Percentiles rank a stretch among this genome's conserved stretches.
Conservation (phyloP, 1,140 invertebrate genomes). For the Drosophila navojoa region DNA sequence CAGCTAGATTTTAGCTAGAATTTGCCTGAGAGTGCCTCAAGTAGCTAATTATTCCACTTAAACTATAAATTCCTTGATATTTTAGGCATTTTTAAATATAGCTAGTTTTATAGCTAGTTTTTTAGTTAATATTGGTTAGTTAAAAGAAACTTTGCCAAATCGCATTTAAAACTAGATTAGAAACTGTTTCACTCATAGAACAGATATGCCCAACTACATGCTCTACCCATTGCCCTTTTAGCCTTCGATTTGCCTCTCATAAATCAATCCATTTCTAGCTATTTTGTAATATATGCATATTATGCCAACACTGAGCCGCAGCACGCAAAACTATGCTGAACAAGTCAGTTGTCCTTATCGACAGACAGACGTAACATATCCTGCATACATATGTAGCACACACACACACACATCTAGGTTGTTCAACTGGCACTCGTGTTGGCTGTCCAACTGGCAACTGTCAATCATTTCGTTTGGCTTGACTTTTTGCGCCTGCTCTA, state of each 20-base stretch:
- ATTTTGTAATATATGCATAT: not conserved
- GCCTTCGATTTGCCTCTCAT: not conserved
- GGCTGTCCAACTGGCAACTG: constrained; percentile 77
- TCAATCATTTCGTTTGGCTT: constrained; percentile 80
- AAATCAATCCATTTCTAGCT: not conserved
- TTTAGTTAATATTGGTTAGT: no score
- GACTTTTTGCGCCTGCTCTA: constrained; percentile 80
- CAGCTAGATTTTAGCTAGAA: not conserved
- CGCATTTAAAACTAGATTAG: no score
- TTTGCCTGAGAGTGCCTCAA: no score
- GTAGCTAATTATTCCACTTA: no score
- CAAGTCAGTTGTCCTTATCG: constrained; percentile 14
- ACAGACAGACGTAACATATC: constrained; percentile 13
- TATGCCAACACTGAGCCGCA: constrained; percentile 22
- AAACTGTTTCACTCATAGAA: no score
- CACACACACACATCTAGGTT: not conserved
- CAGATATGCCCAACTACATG: no score
- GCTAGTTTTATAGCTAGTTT: no score
- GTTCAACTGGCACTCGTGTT: constrained; percentile 43
- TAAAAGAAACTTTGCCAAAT: no score
- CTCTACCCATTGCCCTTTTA: not conserved
- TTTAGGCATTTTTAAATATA: no score
- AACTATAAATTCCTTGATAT: no score
- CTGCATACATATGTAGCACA: not conserved
- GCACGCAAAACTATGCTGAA: constrained; percentile 13